Conservation (phyloP, 2,888 invertebrate genomes). For the Philaethria dido region DNA sequence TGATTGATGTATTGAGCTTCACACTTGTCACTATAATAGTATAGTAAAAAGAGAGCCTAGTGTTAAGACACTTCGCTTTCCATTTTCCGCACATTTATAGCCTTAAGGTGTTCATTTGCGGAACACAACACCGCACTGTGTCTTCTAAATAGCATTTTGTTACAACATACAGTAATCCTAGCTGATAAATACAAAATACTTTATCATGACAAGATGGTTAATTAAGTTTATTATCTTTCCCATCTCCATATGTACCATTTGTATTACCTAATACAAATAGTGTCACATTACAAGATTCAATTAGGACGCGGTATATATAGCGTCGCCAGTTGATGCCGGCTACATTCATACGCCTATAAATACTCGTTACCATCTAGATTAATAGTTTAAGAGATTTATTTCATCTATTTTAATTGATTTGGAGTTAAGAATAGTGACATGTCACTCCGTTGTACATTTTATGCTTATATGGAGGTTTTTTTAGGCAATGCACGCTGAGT, state of each 20-base stretch:
- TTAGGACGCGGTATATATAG: constrained; percentile 37
- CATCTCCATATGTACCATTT: background rate
- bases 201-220: background rate
- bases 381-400: constrained; percentile 10
- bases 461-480: too few species aligned
- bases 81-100: background rate
- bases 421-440: background rate
- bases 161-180: background rate
- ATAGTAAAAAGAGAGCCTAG: too few species aligned
- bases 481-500: too few species aligned
- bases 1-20: too few species aligned
- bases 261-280: constrained; percentile 28
- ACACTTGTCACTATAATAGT: too few species aligned
- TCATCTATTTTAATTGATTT: background rate
- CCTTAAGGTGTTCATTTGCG: background rate
- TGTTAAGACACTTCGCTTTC: background rate
- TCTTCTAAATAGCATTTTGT: background rate
- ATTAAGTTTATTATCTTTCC: background rate
- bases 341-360: constrained; percentile 29
- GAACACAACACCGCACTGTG: background rate
- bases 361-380: constrained; percentile 23
- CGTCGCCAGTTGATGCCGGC: constrained; percentile 14
- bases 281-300: constrained; percentile 37
- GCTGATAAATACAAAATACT: background rate
- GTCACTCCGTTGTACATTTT: too few species aligned